Percentiles rank a stretch among this genome's conserved stretches.
Evolutionary conservation across 2,113 vertebrate species (phyloP).

Genomic region (Myotis yumanensis): DNA sequence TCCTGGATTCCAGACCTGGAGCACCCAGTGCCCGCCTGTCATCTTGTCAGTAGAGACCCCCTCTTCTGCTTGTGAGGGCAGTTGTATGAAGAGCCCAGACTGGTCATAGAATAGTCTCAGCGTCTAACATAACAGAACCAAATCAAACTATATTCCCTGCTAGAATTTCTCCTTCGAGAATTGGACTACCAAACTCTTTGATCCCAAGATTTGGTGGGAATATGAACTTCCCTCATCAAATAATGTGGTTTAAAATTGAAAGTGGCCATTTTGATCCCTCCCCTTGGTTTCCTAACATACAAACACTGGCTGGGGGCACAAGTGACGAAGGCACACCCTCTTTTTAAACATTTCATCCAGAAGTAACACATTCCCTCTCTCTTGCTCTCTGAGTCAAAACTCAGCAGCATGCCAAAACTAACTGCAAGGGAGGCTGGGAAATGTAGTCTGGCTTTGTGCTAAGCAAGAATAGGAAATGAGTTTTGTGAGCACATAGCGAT

Average conservation of each 20-base stretch:
- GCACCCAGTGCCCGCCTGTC: not conserved
- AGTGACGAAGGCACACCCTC: not conserved
- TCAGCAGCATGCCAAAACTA: not conserved
- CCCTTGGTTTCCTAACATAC: not conserved
- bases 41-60: not conserved
- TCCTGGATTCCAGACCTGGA: not conserved
- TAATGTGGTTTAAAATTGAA: not conserved
- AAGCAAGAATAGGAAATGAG: not conserved
- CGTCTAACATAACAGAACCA: not conserved
- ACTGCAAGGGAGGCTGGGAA: not conserved
- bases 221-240: not conserved
- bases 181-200: not conserved
- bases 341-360: not conserved
- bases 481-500: not conserved
- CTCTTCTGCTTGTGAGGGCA: not conserved
- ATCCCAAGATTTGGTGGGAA: not conserved
- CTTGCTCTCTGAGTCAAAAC: not conserved
- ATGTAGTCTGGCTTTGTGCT: not conserved
- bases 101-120: not conserved
- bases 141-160: not conserved
- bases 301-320: not conserved
- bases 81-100: not conserved
- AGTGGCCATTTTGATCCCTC: not conserved
- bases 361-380: not conserved
- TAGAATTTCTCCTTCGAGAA: not conserved